Evolutionary conservation across 2,797 vertebrate genomes (phyloP).

Genomic region (Danionella dracula): DNA sequence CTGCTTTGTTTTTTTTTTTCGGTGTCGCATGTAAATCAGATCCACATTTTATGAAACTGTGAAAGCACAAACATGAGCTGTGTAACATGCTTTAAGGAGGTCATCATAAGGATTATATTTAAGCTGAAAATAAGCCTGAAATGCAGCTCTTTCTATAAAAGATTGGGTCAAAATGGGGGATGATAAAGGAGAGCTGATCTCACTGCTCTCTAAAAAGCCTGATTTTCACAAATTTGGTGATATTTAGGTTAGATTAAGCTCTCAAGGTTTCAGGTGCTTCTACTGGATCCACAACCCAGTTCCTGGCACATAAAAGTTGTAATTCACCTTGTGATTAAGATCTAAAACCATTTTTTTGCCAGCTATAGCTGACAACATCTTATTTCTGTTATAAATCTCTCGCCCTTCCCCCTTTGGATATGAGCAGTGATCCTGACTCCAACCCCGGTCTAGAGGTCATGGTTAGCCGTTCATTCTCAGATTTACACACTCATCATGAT

Average conservation of each 20-base stretch:
- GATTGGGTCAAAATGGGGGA: constrained; percentile 39
- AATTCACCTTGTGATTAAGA: not conserved
- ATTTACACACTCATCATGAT: not conserved
- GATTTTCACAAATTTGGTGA: not conserved
- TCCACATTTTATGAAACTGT: not conserved
- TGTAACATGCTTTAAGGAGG: constrained; percentile 2
- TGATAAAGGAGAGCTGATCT: not conserved
- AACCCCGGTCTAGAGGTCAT: constrained; percentile 17
- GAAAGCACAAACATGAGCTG: not conserved
- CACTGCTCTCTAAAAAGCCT: constrained; percentile 10
- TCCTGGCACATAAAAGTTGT: not conserved
- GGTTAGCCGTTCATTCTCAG: not conserved
- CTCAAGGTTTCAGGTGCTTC: not conserved
- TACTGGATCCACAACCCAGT: not conserved
- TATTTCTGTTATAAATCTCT: constrained; percentile 11
- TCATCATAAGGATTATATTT: constrained; percentile 16
- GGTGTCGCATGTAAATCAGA: not conserved
- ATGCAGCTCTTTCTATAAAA: constrained; percentile 14
- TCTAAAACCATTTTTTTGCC: not conserved
- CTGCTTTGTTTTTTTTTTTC: constrained; percentile 17
- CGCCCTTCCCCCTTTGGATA: not conserved
- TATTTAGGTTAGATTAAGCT: not conserved
- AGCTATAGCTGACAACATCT: not conserved
- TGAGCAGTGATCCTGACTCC: constrained; percentile 1
- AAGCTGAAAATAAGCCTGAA: constrained; percentile 26